These are phyloP conservation scores for Bovichtus variegatus DNA, from an alignment of 2,797 vertebrate genomes.

Conservation along the genomic window DNA sequence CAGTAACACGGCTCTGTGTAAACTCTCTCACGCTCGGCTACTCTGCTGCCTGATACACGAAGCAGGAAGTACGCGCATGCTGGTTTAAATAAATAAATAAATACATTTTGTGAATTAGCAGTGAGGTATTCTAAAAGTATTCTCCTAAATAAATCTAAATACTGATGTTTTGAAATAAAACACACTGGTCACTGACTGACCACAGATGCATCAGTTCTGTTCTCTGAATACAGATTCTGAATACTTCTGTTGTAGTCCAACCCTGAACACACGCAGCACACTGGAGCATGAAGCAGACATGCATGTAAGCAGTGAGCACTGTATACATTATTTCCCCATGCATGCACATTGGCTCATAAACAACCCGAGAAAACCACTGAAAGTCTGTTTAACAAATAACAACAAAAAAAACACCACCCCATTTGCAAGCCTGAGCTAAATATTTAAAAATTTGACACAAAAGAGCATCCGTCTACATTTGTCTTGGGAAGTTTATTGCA, in stretches of 20 bases:
- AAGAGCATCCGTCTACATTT: conserved; percentile 14
- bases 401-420: not conserved
- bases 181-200: no score
- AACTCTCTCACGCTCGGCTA: not conserved
- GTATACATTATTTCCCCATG: conserved; percentile 42
- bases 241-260: conserved; percentile 2
- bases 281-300: conserved; percentile 33
- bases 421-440: not conserved
- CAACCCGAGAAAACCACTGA: conserved; percentile 3
- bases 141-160: not conserved
- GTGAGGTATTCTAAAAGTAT: not conserved
- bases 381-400: not conserved
- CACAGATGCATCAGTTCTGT: not conserved
- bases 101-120: not conserved
- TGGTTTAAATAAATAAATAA: conserved; percentile 18
- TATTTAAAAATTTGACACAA: not conserved
- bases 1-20: not conserved
- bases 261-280: conserved; percentile 2
- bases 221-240: conserved; percentile 2
- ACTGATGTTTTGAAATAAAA: not conserved
- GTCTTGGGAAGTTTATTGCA: not conserved
- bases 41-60: not conserved
- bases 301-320: conserved; percentile 23
- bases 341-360: conserved; percentile 24
- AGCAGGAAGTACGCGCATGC: not conserved